Evolutionary conservation across 2,888 invertebrate species (phyloP).

Genomic region (Elysia crispata): DNA sequence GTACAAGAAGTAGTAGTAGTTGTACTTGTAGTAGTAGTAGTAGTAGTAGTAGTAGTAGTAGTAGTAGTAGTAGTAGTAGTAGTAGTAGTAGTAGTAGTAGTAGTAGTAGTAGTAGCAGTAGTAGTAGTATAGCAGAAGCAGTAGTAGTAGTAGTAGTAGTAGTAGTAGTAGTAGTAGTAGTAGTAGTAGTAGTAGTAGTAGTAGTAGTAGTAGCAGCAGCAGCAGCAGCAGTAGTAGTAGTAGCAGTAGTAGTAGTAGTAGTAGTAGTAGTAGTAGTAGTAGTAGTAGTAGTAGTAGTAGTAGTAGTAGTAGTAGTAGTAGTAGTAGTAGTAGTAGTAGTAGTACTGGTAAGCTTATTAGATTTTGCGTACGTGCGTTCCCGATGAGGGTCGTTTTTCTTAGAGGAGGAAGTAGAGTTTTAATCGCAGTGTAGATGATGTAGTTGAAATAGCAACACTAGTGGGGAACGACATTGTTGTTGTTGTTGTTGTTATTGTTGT

Average conservation of each 20-base stretch:
- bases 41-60: no score
- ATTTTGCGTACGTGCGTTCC: no score
- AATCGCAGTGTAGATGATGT: no score
- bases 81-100: not conserved
- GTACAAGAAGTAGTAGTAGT: no score
- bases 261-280: constrained; percentile 18
- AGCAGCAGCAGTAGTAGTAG: no score
- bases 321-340: constrained; percentile 34
- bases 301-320: constrained; percentile 10
- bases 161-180: not conserved
- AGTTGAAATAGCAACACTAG: no score
- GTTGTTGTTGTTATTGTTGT: no score
- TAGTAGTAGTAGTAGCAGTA: not conserved
- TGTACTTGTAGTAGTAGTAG: no score
- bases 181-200: not conserved
- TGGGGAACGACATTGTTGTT: no score
- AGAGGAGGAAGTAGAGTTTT: constrained; percentile 4
- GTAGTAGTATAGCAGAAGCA: no score
- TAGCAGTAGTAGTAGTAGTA: constrained; percentile 36
- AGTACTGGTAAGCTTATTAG: constrained; percentile 14
- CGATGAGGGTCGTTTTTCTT: not conserved
- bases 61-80: not conserved
- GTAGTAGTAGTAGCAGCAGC: not conserved
- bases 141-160: constrained; percentile 1
- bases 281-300: constrained; percentile 22